Evolutionary conservation across 2,888 invertebrate genomes (phyloP), one percentile per base, ranked within the genome.

Genomic region (Lycocerus yunnanus): DNA sequence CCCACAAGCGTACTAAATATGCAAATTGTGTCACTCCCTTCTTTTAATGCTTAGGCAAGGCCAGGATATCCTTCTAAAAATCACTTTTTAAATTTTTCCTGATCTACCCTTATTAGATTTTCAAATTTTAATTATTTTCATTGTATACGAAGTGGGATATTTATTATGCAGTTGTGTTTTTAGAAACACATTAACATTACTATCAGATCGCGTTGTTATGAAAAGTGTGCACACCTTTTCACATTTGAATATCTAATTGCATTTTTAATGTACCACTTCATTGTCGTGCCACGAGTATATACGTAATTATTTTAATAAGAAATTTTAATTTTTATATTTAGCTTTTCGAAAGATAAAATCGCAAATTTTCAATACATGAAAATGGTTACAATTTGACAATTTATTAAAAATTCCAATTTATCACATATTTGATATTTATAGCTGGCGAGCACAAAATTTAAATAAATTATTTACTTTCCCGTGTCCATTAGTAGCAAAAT

Each of bases 171-270:
- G 73, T 73, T 73, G 73, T 76, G 76, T 76, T 76, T 76, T 73
- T 76, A 71, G 59, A 66, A 67, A 24, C 70, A 68, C 77, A 78
- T 78, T 78, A 78, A 73, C 78, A 77, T 77, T 73, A 68, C 72
- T 77, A 78, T 78, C 78, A 72, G 78, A 78, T 78, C 73, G 73
- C 75, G 72, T 68, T 73, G 77, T 77, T 77, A 78, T 77, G 78
- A 78, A 78, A 78, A 78, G 77, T 78, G 78, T 78, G 77, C 77
- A 77, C 77, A 77, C 77, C 74, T 75, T 76, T 71, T 71, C 77
- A 75, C 77, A 77, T 78, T 78, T 78, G 78, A 78, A 78, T 78
- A 78, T 75, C 77, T 78, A 78, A 78, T 76, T 76, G 76, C 76
- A 69, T 76, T 71, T 73, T 76, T 76, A 76, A 76, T 76, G 70